phyloP scores from a whole-genome alignment of 2,113 vertebrate genomes.

The Nibea coibor region DNA sequence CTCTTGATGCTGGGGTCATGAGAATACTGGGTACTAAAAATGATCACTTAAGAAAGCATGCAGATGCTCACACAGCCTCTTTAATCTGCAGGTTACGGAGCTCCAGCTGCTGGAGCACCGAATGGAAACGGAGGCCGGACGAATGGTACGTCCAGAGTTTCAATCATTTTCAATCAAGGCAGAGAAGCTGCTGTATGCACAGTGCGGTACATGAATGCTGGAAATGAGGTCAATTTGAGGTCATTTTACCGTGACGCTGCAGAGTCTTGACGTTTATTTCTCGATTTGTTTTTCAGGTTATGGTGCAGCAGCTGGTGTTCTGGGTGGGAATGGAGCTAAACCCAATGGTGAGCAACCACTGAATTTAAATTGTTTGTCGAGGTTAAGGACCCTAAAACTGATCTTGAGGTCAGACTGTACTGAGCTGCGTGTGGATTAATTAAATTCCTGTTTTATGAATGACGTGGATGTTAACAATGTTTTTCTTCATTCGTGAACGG shows the following conservation, averaged over 20 bases:
- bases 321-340: constrained; percentile 28
- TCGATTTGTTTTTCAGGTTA: constrained; percentile 17
- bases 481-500: too few species aligned
- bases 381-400: too few species aligned
- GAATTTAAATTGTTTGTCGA: too few species aligned
- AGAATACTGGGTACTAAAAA: neutral
- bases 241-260: neutral
- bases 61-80: neutral
- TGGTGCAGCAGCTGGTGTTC: constrained; percentile 17
- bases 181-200: neutral
- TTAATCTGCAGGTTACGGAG: constrained; percentile 40
- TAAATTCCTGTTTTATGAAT: too few species aligned
- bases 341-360: constrained; percentile 14
- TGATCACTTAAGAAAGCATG: neutral
- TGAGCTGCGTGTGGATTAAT: too few species aligned
- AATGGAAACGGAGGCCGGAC: constrained; percentile 28
- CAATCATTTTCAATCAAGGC: neutral
- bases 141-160: constrained; percentile 11
- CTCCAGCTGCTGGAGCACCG: constrained; percentile 14
- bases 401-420: too few species aligned
- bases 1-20: neutral
- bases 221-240: neutral
- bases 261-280: neutral
- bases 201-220: neutral
- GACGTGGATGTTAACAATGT: too few species aligned